phyloP scores from a whole-genome alignment of 53 echinoderm and acorn worm genomes.

The Mesocentrotus franciscanus region DNA sequence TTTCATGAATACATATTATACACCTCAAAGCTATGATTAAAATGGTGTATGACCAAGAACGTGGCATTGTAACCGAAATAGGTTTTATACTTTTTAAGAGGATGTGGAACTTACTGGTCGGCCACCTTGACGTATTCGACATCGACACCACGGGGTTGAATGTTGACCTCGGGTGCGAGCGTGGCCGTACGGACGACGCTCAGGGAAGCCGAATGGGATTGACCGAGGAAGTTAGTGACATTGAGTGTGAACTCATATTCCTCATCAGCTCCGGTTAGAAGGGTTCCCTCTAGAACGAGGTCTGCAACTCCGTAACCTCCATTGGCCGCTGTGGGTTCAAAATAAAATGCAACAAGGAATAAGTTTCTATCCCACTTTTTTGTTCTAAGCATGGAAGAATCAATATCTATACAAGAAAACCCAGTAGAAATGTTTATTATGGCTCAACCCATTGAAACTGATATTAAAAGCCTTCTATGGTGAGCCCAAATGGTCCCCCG shows the following conservation, averaged over 20 bases:
- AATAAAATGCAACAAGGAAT: not conserved
- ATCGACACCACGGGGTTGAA: slow-evolving; percentile 75
- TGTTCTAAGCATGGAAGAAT: not conserved
- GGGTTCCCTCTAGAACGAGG: slow-evolving; percentile 39
- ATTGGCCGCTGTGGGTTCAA: slow-evolving; percentile 46
- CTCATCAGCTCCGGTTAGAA: slow-evolving; percentile 61
- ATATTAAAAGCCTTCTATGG: too few species aligned
- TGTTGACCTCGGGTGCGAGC: slow-evolving; percentile 82
- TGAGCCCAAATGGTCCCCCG: too few species aligned
- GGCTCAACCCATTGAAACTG: too few species aligned
- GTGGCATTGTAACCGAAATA: not conserved
- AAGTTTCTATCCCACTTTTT: not conserved
- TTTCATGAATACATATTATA: not conserved
- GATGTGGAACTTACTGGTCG: slow-evolving; percentile 72
- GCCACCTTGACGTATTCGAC: slow-evolving; percentile 73
- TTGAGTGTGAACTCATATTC: slow-evolving; percentile 77
- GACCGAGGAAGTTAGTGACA: slow-evolving; percentile 89
- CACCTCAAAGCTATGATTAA: not conserved
- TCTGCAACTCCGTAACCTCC: slow-evolving; percentile 31
- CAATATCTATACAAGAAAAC: not conserved
- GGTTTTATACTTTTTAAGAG: not conserved
- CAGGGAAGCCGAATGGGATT: slow-evolving; percentile 68
- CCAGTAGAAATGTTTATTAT: too few species aligned
- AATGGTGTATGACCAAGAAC: not conserved
- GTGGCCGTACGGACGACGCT: slow-evolving; percentile 74